Evolutionary conservation across 2,797 vertebrate genomes (phyloP).

Genomic region (Myiothlypis coronata): DNA sequence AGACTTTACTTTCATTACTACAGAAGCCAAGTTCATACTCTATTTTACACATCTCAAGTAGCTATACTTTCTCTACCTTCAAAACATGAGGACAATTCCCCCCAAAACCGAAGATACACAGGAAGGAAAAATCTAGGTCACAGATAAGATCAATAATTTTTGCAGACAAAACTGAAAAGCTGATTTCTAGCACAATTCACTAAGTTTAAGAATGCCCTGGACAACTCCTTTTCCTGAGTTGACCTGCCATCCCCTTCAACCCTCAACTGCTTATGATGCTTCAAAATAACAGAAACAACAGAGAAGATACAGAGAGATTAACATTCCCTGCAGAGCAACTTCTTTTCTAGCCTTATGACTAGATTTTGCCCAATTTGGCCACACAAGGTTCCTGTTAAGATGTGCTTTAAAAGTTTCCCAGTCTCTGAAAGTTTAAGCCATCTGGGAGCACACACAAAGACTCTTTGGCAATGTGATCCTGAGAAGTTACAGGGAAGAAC

Average conservation of each 20-base stretch:
- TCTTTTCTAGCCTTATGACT: background rate
- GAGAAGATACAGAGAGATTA: background rate
- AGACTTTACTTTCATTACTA: background rate
- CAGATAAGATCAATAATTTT: background rate
- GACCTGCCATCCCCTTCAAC: background rate
- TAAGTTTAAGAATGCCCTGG: background rate
- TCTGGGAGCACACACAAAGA: background rate
- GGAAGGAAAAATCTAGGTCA: background rate
- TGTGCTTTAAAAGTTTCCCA: background rate
- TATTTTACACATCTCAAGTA: background rate
- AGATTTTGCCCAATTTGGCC: background rate
- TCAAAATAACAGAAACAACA: background rate
- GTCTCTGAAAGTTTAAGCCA: background rate
- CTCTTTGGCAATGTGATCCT: background rate
- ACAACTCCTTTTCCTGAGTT: background rate
- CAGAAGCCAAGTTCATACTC: background rate
- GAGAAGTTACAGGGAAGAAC: background rate
- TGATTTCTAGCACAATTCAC: background rate
- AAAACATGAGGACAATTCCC: rapidly evolving
- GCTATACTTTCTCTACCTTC: background rate
- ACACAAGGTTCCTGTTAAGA: background rate
- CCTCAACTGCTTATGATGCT: background rate
- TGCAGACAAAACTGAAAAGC: background rate
- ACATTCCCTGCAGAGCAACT: background rate
- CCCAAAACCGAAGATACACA: rapidly evolving